Conservation (phyloP, 1,140 invertebrate species). For the Triops longicaudatus region DNA sequence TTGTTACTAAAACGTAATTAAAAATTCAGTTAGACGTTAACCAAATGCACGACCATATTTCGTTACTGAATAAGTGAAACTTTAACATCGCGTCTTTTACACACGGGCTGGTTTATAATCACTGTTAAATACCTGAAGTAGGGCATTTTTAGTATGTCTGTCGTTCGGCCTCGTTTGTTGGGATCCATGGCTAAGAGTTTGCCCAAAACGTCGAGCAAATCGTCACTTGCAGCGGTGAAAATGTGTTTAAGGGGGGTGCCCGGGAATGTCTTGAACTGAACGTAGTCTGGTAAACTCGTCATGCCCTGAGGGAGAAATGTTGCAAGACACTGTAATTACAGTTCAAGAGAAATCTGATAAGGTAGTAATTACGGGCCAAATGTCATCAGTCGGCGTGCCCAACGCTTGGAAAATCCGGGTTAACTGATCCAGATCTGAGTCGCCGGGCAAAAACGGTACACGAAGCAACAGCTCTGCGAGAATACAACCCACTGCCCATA, state of each 20-base stretch:
- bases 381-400: constrained; percentile 85
- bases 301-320: constrained; percentile 51
- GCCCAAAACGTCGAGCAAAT: constrained; percentile 77
- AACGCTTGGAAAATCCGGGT: constrained; percentile 86
- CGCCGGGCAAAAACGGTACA: constrained; percentile 89
- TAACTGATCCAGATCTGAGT: constrained; percentile 93
- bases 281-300: constrained; percentile 77
- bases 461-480: constrained; percentile 87
- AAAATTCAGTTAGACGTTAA: neutral
- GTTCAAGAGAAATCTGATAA: neutral
- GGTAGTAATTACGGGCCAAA: constrained; percentile 64
- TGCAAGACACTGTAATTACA: constrained; percentile 33
- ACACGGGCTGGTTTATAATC: neutral
- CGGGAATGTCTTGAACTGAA: constrained; percentile 81
- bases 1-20: constrained; percentile 57
- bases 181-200: constrained; percentile 78
- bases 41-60: too few species aligned
- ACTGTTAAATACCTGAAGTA: constrained; percentile 57
- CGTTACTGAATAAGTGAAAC: too few species aligned
- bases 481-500: constrained; percentile 98
- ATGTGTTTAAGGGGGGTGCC: constrained; percentile 78
- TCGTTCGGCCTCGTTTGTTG: constrained; percentile 67
- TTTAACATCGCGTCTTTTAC: neutral
- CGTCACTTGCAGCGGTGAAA: constrained; percentile 90
- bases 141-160: constrained; percentile 67